These are phyloP conservation scores for Pemphredon lugubris DNA, from an alignment of 2,888 invertebrate species.

Conservation along the genomic window DNA sequence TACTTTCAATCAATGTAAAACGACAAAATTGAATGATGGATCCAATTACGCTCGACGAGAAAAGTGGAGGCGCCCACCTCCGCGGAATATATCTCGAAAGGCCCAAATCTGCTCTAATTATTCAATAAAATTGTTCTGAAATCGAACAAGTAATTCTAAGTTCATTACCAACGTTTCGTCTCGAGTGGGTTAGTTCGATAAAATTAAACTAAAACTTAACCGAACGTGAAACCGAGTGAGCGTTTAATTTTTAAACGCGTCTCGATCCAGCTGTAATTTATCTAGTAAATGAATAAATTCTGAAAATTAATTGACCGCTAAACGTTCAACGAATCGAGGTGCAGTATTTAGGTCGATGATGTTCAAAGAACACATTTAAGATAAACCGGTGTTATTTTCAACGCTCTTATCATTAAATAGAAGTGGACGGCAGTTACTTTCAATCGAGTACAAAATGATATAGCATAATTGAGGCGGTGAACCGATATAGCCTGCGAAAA, in stretches of 20 bases:
- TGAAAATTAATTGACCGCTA: too few relatives aligned
- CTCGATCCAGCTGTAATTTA: too few relatives aligned
- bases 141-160: too few relatives aligned
- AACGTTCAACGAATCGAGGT: neutral
- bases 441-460: constrained; percentile 33
- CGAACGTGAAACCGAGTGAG: too few relatives aligned
- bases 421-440: constrained; percentile 31
- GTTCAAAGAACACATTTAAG: constrained; percentile 3
- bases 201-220: too few relatives aligned
- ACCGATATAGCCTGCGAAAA: neutral
- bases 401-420: constrained; percentile 7
- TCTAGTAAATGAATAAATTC: too few relatives aligned
- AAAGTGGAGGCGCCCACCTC: neutral
- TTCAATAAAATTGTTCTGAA: too few relatives aligned
- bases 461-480: constrained; percentile 24
- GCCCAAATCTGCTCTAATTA: neutral
- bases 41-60: neutral
- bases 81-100: neutral
- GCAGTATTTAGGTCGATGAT: constrained; percentile 2
- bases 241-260: too few relatives aligned
- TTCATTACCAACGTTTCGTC: too few relatives aligned
- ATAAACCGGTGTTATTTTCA: constrained; percentile 18
- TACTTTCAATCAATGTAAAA: constrained; percentile 39
- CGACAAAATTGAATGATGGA: constrained; percentile 22
- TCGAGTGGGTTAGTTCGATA: too few relatives aligned